phyloP scores from a whole-genome alignment of 1,140 invertebrate genomes.

The Heterodera carotae region DNA sequence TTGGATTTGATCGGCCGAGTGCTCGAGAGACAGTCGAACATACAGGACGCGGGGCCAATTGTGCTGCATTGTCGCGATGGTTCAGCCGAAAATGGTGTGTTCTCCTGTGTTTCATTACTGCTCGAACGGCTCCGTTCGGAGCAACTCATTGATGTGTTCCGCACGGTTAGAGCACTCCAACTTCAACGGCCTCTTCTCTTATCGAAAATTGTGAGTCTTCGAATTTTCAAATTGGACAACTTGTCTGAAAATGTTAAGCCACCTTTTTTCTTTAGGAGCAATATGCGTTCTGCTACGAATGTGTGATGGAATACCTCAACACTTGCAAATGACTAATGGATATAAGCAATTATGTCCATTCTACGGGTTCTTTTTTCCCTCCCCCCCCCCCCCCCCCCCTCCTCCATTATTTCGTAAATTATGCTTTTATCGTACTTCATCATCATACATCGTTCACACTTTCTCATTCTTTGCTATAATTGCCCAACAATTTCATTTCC shows the following conservation, averaged over 20 bases:
- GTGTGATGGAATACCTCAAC: slow-evolving; percentile 52
- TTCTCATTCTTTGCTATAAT: too few relatives aligned
- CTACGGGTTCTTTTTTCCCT: not conserved
- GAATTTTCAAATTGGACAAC: not conserved
- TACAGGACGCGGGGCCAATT: slow-evolving; percentile 55
- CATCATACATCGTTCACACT: too few relatives aligned
- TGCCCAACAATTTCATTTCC: too few relatives aligned
- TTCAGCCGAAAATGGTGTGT: slow-evolving; percentile 67
- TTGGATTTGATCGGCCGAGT: slow-evolving; percentile 58
- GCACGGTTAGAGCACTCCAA: slow-evolving; percentile 67
- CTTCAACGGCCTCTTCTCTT: slow-evolving; percentile 45
- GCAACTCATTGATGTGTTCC: slow-evolving; percentile 68
- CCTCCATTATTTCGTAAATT: too few relatives aligned
- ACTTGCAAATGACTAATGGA: slow-evolving; percentile 29
- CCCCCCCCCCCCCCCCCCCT: too few relatives aligned
- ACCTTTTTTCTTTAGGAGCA: slow-evolving; percentile 52
- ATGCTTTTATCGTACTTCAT: too few relatives aligned
- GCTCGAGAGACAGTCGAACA: slow-evolving; percentile 53
- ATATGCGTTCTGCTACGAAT: slow-evolving; percentile 59
- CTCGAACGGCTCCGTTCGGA: slow-evolving; percentile 68
- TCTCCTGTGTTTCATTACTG: slow-evolving; percentile 66
- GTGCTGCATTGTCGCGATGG: slow-evolving; percentile 62
- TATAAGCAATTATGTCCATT: too few relatives aligned
- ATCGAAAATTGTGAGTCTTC: slow-evolving; percentile 52
- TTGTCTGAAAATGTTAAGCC: slow-evolving; percentile 15